Base-by-base conservation (phyloP, 2,113 vertebrate genomes). In the Todiramphus saurophagus region DNA sequence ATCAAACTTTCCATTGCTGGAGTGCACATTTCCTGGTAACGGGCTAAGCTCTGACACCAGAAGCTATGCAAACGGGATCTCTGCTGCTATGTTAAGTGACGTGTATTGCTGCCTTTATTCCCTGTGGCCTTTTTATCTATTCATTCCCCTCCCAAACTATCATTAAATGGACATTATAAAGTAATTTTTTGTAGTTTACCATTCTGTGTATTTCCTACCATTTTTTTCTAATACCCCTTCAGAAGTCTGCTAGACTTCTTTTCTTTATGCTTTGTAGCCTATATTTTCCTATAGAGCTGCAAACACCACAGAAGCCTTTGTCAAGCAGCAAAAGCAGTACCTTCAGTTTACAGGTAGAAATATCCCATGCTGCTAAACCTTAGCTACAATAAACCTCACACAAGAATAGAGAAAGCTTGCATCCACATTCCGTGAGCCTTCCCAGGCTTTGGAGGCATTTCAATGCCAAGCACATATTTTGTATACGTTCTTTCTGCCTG, bases 1-100 rank as follows among this genome's bases (percentile, higher is more conserved):
- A 96, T 90, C 90, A 84, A 89, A 97, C 95, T 88, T 68, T 30
- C 35, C 83, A 62, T 70, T 87, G 86, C 94, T 78, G 75, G 74
- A 92, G 80, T 20, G 46, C 77, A 92, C 87, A 44, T 83, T 94
- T 96, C 85, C 67, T 24, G 70, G 78, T 46, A 87, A 72, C 16
- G 2, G 28, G 56, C 27, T 56, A 73, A 81, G 96, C 89, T 76
- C 59, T 28, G 35, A 91, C 72, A 89, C 83, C 50, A 83, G 55
- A n/a, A 93, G 83, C 93, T 28, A 44, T 37, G 84, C 83, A 90
- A 79, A 83, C 43, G 7, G 78, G 59, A 86, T 72, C 72, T 91
- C 91, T 69, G 41, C 31, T 43, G 63, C 79, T 58, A 37, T 5
- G 21, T 60, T 87, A 90, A 92, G 51, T 83, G 35, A 50, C 87